Base-by-base conservation (phyloP, 2,113 vertebrate genomes). In the Cynoglossus semilaevis region DNA sequence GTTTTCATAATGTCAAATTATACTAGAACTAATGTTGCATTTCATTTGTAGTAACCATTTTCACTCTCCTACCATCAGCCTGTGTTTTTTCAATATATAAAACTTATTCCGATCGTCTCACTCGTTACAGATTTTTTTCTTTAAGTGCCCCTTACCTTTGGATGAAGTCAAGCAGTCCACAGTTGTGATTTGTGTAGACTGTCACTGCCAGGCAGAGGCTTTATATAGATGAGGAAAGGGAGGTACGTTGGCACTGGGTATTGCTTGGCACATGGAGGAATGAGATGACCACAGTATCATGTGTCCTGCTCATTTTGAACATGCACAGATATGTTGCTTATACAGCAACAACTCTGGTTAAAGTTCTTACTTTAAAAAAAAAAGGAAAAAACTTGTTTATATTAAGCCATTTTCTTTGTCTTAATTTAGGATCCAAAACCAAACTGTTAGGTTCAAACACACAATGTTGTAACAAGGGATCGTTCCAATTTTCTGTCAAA, bases 201-300 rank as follows among this genome's bases (percentile, higher is more conserved):
- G 69, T 55, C 57, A 15, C 44, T 74, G 67, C 50, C 63, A 77
- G 49, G 35, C 38, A 16, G 48, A 41, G 63, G 67, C 76, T 87
- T 84, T 81, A 84, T 82, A 79, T 85, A 84, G 85, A 69, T 17
- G 29, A 54, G 64, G 18, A 17, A 47, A 56, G 77, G 76, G 79
- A 44, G 80, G 69, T 51, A 19, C 64, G 18, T 41, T 47, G 52
- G 63, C 56, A 8, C 10, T 47, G 61, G 76, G 51, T 29, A 63
- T 29, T 63, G 69, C 51, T 44, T 70, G 75, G 60, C 57, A 53
- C 53, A 53, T 22, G 42, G 40, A 42, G 15, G 49, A 63, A 18
- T 15, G 34, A 57, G 55, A 76, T 62, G 65, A 14, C 15, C 4
- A 43, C 19, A 35, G 64, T 67, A 36, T 74, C 67, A 1, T 11